Evolutionary conservation across 2,888 invertebrate genomes (phyloP).

Genomic region (Steinernema hermaphroditum): DNA sequence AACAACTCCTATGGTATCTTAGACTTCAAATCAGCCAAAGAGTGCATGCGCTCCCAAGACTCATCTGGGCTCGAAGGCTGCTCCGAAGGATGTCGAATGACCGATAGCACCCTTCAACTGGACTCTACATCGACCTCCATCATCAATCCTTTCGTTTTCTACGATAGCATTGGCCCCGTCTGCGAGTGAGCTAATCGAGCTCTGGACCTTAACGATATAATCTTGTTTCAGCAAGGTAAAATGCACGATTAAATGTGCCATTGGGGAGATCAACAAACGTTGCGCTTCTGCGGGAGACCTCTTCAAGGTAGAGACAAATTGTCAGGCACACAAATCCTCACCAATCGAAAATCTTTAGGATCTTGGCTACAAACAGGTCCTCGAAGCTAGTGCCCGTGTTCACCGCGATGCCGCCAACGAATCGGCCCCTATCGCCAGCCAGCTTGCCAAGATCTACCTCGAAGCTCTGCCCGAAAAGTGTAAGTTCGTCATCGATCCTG

Average conservation of each 20-base stretch:
- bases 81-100: not conserved
- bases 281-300: conserved; percentile 7
- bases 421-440: conserved; percentile 5
- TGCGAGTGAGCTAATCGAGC: not conserved
- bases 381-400: conserved; percentile 8
- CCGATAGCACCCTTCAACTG: not conserved
- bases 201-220: not conserved
- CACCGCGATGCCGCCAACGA: conserved; percentile 26
- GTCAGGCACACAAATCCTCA: not conserved
- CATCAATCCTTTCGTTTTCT: conserved; percentile 11
- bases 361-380: conserved; percentile 6
- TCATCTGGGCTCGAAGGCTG: not conserved
- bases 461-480: conserved; percentile 11
- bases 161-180: conserved; percentile 4
- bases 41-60: conserved; percentile 4
- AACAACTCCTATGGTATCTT: not conserved
- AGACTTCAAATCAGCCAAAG: not conserved
- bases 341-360: not conserved
- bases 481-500: conserved; percentile 14
- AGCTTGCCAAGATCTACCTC: conserved; percentile 16
- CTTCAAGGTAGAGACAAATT: not conserved
- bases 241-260: not conserved
- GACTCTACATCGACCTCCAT: not conserved
- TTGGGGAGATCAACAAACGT: conserved; percentile 13
- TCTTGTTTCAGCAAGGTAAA: not conserved